Conservation (phyloP, 2,888 invertebrate genomes). For the Patella caerulea region DNA sequence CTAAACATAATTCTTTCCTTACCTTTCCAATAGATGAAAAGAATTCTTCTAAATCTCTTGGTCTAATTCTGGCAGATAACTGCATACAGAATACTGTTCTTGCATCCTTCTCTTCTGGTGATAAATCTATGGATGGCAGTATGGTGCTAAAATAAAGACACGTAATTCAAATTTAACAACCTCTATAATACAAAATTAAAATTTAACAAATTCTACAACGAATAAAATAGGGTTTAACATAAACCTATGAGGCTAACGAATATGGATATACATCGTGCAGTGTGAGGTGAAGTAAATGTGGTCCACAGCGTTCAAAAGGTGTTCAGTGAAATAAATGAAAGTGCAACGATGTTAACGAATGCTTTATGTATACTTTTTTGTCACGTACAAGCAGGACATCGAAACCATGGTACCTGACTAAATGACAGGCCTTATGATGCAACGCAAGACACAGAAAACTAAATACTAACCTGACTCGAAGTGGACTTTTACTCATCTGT, state of each 20-base stretch:
- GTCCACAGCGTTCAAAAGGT: constrained; percentile 14
- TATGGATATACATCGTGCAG: no score
- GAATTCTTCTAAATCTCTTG: constrained; percentile 96
- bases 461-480: constrained; percentile 32
- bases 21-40: constrained; percentile 99
- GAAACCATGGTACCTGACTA: no score
- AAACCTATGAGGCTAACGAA: no score
- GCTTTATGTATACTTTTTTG: neutral
- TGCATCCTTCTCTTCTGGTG: constrained; percentile 98
- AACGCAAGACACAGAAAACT: neutral
- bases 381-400: no score
- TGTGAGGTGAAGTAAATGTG: neutral
- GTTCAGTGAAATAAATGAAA: constrained; percentile 21
- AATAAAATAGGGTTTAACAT: no score
- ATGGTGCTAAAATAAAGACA: constrained; percentile 21
- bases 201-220: no score
- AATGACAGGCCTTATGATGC: no score
- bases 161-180: no score
- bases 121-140: constrained; percentile 74
- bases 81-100: constrained; percentile 99
- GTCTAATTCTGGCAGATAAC: constrained; percentile 92
- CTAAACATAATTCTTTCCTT: constrained; percentile 6
- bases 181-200: no score
- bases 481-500: constrained; percentile 57
- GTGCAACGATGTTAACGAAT: neutral